These are phyloP conservation scores for Tetropium fuscum DNA, from an alignment of 2,888 invertebrate species.

Conservation along the genomic window DNA sequence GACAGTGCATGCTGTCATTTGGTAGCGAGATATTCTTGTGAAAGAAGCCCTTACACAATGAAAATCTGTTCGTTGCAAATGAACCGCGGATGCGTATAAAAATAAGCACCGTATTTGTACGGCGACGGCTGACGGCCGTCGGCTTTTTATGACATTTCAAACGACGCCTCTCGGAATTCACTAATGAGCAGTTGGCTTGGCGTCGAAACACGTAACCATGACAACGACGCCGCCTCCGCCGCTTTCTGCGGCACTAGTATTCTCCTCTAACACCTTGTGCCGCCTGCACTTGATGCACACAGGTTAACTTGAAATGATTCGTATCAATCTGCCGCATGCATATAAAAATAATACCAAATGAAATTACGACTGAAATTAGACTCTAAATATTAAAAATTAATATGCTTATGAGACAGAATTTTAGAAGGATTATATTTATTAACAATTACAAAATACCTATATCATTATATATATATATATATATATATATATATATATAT, in stretches of 20 bases:
- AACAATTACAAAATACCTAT: too few species aligned
- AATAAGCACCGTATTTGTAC: slow-evolving; percentile 49
- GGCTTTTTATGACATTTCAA: slow-evolving; percentile 64
- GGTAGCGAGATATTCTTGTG: slow-evolving; percentile 34
- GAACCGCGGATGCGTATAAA: slow-evolving; percentile 38
- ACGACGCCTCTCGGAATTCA: slow-evolving; percentile 65
- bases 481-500: too few species aligned
- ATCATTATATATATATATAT: too few species aligned
- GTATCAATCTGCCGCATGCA: too few species aligned
- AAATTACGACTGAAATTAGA: too few species aligned
- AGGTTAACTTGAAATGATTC: too few species aligned
- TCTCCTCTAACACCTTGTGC: slow-evolving; percentile 18
- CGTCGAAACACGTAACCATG: slow-evolving; percentile 58
- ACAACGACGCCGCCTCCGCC: slow-evolving; percentile 52
- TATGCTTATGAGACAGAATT: too few species aligned
- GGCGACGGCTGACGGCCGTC: slow-evolving; percentile 56
- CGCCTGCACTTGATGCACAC: too few species aligned
- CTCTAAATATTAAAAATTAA: too few species aligned
- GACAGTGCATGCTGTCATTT: slow-evolving; percentile 42
- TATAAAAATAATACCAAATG: too few species aligned
- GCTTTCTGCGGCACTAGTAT: slow-evolving; percentile 37
- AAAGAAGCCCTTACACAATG: slow-evolving; percentile 43
- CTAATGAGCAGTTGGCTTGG: slow-evolving; percentile 65
- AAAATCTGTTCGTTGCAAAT: slow-evolving; percentile 42
- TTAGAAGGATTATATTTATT: too few species aligned